Evolutionary conservation across 2,888 invertebrate species (phyloP).

Genomic region (Drosophila subquinaria): DNA sequence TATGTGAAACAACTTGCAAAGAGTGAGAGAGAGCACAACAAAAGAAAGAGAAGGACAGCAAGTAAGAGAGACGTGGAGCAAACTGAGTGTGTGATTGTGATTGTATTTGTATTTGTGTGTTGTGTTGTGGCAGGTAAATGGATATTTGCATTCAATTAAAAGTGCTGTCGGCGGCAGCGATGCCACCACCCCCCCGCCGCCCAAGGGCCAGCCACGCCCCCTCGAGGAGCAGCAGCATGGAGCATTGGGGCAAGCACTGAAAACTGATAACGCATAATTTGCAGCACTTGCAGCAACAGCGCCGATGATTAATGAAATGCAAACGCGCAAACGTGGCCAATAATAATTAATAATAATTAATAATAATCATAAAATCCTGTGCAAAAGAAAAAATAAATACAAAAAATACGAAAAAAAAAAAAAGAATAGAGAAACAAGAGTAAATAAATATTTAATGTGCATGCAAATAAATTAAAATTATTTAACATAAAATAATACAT

Average conservation of each 20-base stretch:
- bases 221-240: slow-evolving; percentile 31
- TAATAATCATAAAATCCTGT: slow-evolving; percentile 42
- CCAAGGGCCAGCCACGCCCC: slow-evolving; percentile 52
- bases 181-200: slow-evolving; percentile 59
- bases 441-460: slow-evolving; percentile 32
- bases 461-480: slow-evolving; percentile 45
- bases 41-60: neutral
- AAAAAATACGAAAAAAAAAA: slow-evolving; percentile 7
- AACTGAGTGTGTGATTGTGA: slow-evolving; percentile 8
- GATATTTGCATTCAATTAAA: slow-evolving; percentile 70
- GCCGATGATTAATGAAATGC: slow-evolving; percentile 62
- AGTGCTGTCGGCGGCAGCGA: slow-evolving; percentile 66
- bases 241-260: slow-evolving; percentile 33
- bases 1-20: slow-evolving; percentile 45
- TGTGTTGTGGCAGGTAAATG: slow-evolving; percentile 58
- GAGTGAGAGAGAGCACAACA: neutral
- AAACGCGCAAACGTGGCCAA: slow-evolving; percentile 64
- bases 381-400: slow-evolving; percentile 16
- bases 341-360: slow-evolving; percentile 67
- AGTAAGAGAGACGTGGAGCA: neutral
- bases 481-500: slow-evolving; percentile 39
- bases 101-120: slow-evolving; percentile 17
- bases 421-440: slow-evolving; percentile 8
- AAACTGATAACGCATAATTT: slow-evolving; percentile 54
- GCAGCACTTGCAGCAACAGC: slow-evolving; percentile 25